Percentiles rank a stretch among this genome's conserved stretches.
Evolutionary conservation across 2,888 invertebrate genomes (phyloP).

Genomic region (Abrostola tripartita): DNA sequence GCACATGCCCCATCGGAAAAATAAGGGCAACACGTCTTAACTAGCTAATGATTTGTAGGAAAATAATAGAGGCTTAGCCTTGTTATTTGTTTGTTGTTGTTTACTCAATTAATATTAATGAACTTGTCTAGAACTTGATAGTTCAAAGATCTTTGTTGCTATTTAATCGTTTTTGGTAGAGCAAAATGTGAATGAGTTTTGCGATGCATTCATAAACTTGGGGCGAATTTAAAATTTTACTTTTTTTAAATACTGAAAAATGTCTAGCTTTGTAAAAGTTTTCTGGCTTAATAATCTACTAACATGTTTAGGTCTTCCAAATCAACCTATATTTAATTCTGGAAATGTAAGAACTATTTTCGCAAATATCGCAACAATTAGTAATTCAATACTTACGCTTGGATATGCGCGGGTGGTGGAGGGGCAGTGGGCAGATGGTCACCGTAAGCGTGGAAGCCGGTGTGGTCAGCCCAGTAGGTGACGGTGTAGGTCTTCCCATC

Average conservation of each 20-base stretch:
- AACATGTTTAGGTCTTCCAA: too few species aligned
- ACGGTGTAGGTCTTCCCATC: constrained; percentile 83
- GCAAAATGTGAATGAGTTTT: neutral
- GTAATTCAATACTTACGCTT: constrained; percentile 73
- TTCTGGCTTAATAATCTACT: too few species aligned
- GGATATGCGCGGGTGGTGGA: constrained; percentile 76
- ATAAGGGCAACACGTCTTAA: constrained; percentile 33
- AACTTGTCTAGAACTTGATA: neutral
- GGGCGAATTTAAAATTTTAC: too few species aligned
- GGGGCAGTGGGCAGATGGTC: constrained; percentile 83
- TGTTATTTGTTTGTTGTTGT: constrained; percentile 4
- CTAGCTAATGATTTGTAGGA: constrained; percentile 13
- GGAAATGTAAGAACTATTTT: too few species aligned
- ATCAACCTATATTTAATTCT: too few species aligned
- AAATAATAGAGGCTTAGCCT: constrained; percentile 15
- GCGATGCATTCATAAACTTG: too few species aligned
- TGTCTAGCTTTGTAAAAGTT: too few species aligned
- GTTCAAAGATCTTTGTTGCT: neutral
- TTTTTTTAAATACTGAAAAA: too few species aligned
- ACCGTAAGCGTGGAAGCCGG: constrained; percentile 82
- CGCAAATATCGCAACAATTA: neutral
- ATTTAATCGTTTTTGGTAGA: neutral
- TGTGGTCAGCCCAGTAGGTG: constrained; percentile 82
- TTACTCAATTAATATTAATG: constrained; percentile 3
- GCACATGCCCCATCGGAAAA: constrained; percentile 55